Base-by-base conservation (phyloP, 2,113 vertebrate species). In the Apistogramma diplotaenia region DNA sequence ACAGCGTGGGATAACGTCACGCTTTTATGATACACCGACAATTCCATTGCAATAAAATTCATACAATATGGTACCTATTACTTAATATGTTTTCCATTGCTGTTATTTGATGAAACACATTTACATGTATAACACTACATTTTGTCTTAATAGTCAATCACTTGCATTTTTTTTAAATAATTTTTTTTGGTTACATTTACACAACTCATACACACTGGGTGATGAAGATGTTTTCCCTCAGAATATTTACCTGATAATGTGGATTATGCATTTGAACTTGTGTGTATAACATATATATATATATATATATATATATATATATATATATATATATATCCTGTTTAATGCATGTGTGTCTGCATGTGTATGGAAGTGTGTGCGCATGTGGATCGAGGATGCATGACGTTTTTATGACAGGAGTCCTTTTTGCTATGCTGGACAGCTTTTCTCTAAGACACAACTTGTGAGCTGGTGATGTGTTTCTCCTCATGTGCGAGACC, bases 1-100 rank as follows among this genome's bases (percentile, higher is more conserved):
- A 97, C 93, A 95, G 96, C 95, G 96, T 96, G 96, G 96, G 94
- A 95, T 95, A 94, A 95, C 92, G 86, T 93, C 95, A 96, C 95
- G 95, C 94, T 89, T 95, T 93, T 89, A 94, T 94, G 92, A 89
- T 94, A 94, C 94, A 95, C 88, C 86, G 90, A 93, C 93, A 87
- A 89, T 93, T 94, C 86, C 90, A 93, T 94, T 88, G 93, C 93
- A 90, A 94, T 94, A 88, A 93, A 94, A 93, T 90, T 83, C 91
- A 91, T 94, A 95, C 89, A 82, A 91, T 92, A 94, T 94, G 92
- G 85, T 90, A 86, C 83, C 89, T 93, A 94, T 89, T 92, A 89
- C 82, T 91, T 93, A 79, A 91, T 86, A 94, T 83, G 85, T 89
- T 93, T 87, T 91, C 91, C 89, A 86, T 90, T 90, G 88, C 90